phyloP scores from a whole-genome alignment of 2,113 vertebrate species.

The Pygoscelis antarcticus region DNA sequence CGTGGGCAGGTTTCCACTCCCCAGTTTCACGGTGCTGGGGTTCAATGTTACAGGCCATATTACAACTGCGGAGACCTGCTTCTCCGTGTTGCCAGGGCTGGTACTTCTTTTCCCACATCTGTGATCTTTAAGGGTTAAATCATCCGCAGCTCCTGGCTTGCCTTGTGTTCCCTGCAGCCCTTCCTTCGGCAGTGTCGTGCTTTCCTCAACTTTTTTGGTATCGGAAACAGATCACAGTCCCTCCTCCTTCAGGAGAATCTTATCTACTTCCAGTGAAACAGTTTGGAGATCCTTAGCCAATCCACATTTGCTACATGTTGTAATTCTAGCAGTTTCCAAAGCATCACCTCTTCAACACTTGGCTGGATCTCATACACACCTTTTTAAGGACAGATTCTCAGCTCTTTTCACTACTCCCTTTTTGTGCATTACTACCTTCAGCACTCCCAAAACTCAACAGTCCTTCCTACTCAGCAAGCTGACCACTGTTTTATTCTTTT shows the following conservation, averaged over 20 bases:
- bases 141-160: rapidly evolving
- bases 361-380: not conserved
- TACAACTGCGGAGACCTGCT: not conserved
- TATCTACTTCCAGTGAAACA: not conserved
- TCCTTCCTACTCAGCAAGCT: not conserved
- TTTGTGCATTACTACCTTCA: not conserved
- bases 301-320: not conserved
- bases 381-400: not conserved
- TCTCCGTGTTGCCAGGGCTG: not conserved
- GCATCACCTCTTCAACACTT: not conserved
- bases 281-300: not conserved
- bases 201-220: not conserved
- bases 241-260: not conserved
- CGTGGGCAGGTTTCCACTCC: not conserved
- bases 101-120: not conserved
- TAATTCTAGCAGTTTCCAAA: not conserved
- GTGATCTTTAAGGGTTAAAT: not conserved
- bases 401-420: not conserved
- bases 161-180: not conserved
- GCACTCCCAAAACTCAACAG: not conserved
- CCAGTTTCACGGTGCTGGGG: rapidly evolving
- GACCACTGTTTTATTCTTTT: not conserved
- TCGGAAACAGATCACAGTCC: not conserved
- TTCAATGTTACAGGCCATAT: rapidly evolving
- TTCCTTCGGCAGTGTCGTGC: not conserved